These are phyloP conservation scores for Lepus europaeus DNA, from an alignment of 2,113 vertebrate species.

Conservation along the genomic window DNA sequence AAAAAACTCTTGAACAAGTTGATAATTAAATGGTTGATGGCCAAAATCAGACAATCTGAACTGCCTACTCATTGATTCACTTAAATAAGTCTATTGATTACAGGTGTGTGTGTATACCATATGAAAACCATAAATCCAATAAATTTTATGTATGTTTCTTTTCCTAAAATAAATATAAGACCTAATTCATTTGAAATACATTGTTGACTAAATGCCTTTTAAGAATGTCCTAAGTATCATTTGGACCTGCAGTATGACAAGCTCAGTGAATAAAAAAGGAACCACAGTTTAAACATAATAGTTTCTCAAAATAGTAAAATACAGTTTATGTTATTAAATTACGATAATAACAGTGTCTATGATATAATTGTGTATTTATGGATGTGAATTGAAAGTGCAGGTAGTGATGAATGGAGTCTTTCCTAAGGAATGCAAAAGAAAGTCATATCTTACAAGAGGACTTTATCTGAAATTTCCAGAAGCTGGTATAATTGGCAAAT, in stretches of 20 bases:
- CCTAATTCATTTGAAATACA: conserved; percentile 22
- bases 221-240: neutral
- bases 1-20: conserved; percentile 19
- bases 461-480: neutral
- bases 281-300: neutral
- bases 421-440: neutral
- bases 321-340: neutral
- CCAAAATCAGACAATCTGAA: neutral
- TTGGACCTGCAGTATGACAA: neutral
- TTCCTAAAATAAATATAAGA: conserved; percentile 41
- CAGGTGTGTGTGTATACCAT: neutral
- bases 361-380: neutral
- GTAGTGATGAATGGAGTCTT: neutral
- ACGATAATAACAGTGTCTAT: neutral
- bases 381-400: neutral
- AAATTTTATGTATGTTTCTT: neutral
- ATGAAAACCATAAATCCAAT: neutral
- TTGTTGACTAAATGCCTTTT: neutral
- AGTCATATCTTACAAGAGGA: neutral
- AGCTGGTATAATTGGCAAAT: neutral
- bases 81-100: neutral
- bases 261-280: neutral
- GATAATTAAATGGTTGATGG: neutral
- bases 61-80: neutral
- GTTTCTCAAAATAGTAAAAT: conserved; percentile 1